Percentiles rank a stretch among this genome's conserved stretches.
Conservation (phyloP, 2,797 vertebrate species). For the Phrynocephalus forsythii region DNA sequence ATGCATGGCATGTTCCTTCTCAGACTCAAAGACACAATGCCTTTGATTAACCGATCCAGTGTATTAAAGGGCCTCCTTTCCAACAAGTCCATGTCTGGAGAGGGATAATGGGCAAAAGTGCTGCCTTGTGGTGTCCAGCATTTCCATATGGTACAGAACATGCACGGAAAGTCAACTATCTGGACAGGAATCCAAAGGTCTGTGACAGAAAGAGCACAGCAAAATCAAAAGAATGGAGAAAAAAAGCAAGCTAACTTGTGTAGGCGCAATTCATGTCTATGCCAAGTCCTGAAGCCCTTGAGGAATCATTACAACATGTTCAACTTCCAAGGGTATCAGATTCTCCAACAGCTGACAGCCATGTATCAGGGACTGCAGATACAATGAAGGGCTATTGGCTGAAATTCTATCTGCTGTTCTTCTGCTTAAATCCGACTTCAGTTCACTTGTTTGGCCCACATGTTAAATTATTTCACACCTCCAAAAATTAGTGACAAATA, state of each 20-base stretch:
- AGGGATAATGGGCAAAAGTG: neutral
- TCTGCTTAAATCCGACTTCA: neutral
- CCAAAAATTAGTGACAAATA: neutral
- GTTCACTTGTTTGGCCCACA: neutral
- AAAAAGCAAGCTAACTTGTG: neutral
- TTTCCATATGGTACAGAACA: constrained; percentile 18
- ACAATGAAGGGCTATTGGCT: neutral
- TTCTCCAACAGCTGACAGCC: neutral
- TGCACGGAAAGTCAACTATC: constrained; percentile 26
- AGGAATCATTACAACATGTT: neutral
- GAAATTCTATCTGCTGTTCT: neutral
- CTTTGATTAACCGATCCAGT: neutral
- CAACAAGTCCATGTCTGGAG: neutral
- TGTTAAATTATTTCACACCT: neutral
- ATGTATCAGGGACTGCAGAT: neutral
- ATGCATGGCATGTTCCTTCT: neutral
- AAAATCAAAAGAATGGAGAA: constrained; percentile 8
- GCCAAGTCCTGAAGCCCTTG: neutral
- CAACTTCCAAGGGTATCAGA: neutral
- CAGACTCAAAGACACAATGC: neutral
- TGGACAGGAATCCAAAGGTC: constrained; percentile 32
- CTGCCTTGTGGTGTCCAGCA: neutral
- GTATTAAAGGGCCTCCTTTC: neutral
- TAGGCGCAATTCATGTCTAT: neutral
- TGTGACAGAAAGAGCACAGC: constrained; percentile 1